Percentiles rank a stretch among this genome's conserved stretches.
These are phyloP conservation scores for Lasiurus borealis DNA, from an alignment of 2,113 vertebrate species.

Conservation along the genomic window DNA sequence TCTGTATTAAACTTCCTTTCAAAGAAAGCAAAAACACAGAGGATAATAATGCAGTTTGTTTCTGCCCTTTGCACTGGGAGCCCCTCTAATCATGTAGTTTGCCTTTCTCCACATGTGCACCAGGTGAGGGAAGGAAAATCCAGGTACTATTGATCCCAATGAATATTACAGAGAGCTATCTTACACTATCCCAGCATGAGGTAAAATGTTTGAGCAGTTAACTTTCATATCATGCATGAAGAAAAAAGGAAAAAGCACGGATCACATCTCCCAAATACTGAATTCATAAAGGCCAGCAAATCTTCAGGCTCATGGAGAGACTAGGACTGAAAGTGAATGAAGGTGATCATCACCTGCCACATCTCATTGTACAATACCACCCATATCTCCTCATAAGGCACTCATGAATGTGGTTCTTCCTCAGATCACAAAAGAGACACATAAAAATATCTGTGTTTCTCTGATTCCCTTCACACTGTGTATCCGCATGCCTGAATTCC, in stretches of 20 bases:
- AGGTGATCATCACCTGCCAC: background rate
- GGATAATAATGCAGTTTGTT: background rate
- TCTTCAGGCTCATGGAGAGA: background rate
- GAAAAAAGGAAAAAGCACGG: background rate
- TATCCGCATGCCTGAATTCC: background rate
- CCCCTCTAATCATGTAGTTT: background rate
- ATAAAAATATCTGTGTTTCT: background rate
- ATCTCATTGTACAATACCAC: background rate
- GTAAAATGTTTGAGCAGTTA: background rate
- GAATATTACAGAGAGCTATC: background rate
- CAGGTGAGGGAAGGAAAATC: conserved; percentile 20
- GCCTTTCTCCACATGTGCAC: background rate
- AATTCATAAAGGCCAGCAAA: conserved; percentile 22
- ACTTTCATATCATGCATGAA: background rate
- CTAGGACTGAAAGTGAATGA: background rate
- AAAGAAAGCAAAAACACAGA: conserved; percentile 21
- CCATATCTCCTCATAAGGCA: background rate
- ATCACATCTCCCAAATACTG: background rate
- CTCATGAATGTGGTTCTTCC: background rate
- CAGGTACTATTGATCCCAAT: background rate
- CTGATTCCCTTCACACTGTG: conserved; percentile 5
- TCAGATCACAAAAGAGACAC: background rate
- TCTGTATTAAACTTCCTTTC: background rate
- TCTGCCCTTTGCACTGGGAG: background rate
- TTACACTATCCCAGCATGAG: background rate